Evolutionary conservation across 1,140 invertebrate species (phyloP), one percentile per base, ranked within the genome.

Genomic region (Condylostylus longicornis): DNA sequence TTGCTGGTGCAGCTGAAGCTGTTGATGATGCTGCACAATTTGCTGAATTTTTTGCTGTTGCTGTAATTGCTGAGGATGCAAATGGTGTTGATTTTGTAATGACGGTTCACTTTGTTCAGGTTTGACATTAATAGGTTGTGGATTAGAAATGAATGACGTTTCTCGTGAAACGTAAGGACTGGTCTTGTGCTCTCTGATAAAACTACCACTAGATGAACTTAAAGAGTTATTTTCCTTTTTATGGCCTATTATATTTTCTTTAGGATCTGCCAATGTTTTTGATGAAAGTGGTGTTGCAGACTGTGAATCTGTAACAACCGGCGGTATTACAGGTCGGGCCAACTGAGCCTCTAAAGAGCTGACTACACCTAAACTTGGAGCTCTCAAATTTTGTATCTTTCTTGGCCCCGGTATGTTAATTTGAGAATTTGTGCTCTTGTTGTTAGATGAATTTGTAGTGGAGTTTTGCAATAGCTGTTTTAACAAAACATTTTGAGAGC

Each of bases 381-480:
- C 68, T 33, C 70, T 61, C 48, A 58, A 66, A 49, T 60, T 65
- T 48, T 47, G 64, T 49, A 43, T 61, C 49, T 47, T 63, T 50
- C 42, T 44, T 38, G 68, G 65, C n/a, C n/a, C n/a, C n/a, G n/a
- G 40, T 18, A 4, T 33, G 33, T 13, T 43, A 36, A 30, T 48
- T 40, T 12, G 40, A 33, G 6, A 51, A 44, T 10, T 46, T 45
- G 8, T 52, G 49, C 13, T 46, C 47, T 8, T 62, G 40, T 64
- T 64, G 47, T 53, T 62, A 14, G 58, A 56, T 23, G 68, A 65
- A 5, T 70, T 72, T 53, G 73, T 77, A 5, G 70, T 81, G 8
- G 81, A 83, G 46, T 87, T 90, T 56, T 91, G 85, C 14, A 94
- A 56, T 18, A 94, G 63, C 56, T 93, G 83, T 51, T 93, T 93